Evolutionary conservation across 2,888 invertebrate species (phyloP).

Genomic region (Choristoneura rosaceana): DNA sequence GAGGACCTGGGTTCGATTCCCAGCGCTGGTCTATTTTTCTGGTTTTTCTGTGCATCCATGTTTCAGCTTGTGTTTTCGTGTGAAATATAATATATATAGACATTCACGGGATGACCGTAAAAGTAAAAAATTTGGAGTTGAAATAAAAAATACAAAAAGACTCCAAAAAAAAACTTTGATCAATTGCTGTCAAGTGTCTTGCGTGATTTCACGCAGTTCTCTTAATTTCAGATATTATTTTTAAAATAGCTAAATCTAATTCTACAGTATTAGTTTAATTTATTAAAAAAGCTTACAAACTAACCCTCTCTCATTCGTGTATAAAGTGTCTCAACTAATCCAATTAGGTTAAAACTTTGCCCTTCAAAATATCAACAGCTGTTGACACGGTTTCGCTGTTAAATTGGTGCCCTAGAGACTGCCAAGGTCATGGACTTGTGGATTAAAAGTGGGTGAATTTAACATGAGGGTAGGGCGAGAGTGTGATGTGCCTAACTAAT

Average conservation of each 20-base stretch:
- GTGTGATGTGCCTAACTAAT: neutral
- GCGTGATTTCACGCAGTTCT: no score
- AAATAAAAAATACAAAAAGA: no score
- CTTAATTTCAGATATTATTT: no score
- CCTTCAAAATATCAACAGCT: constrained; percentile 29
- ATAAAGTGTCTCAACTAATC: constrained; percentile 11
- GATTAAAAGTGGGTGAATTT: constrained; percentile 35
- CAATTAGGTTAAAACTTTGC: constrained; percentile 20
- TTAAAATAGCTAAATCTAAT: neutral
- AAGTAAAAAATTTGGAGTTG: no score
- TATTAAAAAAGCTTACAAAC: neutral
- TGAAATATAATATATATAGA: no score
- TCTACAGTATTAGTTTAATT: neutral
- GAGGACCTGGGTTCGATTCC: no score
- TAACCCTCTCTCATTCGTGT: neutral
- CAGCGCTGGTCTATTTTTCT: no score
- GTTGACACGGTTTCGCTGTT: constrained; percentile 37
- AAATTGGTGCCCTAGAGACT: constrained; percentile 26
- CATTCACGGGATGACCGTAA: no score
- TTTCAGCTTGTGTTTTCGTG: no score
- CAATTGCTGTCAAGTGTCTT: no score
- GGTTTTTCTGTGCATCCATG: no score
- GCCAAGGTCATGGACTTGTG: constrained; percentile 32
- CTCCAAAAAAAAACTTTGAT: no score
- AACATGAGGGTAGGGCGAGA: constrained; percentile 7